These are phyloP conservation scores for Adelphocoris suturalis DNA, from an alignment of 2,888 invertebrate species.

Conservation along the genomic window DNA sequence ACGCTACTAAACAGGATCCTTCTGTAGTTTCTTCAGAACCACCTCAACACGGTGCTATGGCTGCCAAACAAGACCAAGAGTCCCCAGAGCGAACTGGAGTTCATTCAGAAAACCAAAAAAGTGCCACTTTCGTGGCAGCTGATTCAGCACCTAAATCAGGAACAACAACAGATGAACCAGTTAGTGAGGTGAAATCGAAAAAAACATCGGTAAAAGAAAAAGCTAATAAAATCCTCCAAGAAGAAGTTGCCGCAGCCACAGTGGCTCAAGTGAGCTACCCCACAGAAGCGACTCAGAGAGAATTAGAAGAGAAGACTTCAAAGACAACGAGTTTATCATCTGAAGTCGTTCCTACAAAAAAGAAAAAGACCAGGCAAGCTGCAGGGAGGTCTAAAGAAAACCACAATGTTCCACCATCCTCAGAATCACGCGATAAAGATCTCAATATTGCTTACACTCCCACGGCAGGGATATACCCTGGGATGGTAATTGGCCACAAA, in stretches of 20 bases:
- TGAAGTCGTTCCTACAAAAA: neutral
- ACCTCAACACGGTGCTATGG: neutral
- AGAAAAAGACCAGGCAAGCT: neutral
- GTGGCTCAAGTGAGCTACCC: neutral
- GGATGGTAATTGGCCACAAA: conserved; percentile 73
- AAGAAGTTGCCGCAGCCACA: neutral
- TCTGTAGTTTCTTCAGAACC: neutral
- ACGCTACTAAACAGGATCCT: neutral
- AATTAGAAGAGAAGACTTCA: neutral
- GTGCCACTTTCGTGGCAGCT: neutral
- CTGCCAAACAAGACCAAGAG: neutral
- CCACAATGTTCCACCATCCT: neutral
- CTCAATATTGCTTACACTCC: conserved; percentile 62
- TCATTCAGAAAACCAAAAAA: neutral
- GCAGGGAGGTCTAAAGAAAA: neutral
- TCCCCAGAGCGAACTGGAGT: neutral
- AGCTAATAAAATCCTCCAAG: conserved; percentile 57
- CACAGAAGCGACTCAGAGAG: neutral
- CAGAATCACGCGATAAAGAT: conserved; percentile 31
- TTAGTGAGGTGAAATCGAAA: neutral
- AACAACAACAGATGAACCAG: neutral
- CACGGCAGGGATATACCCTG: conserved; percentile 75
- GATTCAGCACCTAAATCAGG: neutral
- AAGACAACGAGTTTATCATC: conserved; percentile 22
- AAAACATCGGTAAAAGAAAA: conserved; percentile 17